Evolutionary conservation across 2,888 invertebrate species (phyloP).

Genomic region (Drosophila antonietae): DNA sequence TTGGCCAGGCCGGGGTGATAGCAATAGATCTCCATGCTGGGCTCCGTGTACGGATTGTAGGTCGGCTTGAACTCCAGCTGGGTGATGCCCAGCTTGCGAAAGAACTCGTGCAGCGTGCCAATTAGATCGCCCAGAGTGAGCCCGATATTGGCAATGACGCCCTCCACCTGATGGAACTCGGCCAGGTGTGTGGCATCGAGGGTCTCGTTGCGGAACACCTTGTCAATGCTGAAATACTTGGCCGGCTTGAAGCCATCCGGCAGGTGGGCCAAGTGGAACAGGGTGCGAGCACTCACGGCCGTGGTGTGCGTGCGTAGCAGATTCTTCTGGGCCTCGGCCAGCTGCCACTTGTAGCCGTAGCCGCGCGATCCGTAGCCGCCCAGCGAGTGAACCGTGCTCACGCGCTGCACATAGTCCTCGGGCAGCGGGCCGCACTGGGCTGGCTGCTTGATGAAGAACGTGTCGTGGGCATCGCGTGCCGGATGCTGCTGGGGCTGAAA

Average conservation of each 20-base stretch:
- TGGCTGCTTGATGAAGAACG: constrained; percentile 82
- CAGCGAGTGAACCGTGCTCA: not conserved
- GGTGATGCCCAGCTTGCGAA: not conserved
- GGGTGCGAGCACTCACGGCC: not conserved
- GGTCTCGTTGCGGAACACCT: constrained; percentile 98
- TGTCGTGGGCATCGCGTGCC: constrained; percentile 99
- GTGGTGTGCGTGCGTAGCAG: constrained; percentile 3
- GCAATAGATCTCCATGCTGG: constrained; percentile 99
- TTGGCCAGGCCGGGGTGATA: constrained; percentile 90
- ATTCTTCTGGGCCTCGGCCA: not conserved
- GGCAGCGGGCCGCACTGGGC: not conserved
- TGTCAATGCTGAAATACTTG: constrained; percentile 99
- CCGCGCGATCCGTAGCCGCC: constrained; percentile 2
- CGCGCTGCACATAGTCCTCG: not conserved
- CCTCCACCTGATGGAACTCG: constrained; percentile 98
- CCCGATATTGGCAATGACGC: constrained; percentile 95
- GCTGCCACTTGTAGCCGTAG: not conserved
- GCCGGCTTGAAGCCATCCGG: constrained; percentile 92
- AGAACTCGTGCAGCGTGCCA: constrained; percentile 1
- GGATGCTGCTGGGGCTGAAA: constrained; percentile 86
- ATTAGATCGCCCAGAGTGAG: constrained; percentile 90
- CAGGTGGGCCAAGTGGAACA: not conserved
- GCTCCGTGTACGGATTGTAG: constrained; percentile 83
- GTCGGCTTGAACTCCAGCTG: not conserved
- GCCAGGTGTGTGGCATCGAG: constrained; percentile 99